Conservation (phyloP, 2,797 vertebrate genomes). For the Liasis olivaceus region DNA sequence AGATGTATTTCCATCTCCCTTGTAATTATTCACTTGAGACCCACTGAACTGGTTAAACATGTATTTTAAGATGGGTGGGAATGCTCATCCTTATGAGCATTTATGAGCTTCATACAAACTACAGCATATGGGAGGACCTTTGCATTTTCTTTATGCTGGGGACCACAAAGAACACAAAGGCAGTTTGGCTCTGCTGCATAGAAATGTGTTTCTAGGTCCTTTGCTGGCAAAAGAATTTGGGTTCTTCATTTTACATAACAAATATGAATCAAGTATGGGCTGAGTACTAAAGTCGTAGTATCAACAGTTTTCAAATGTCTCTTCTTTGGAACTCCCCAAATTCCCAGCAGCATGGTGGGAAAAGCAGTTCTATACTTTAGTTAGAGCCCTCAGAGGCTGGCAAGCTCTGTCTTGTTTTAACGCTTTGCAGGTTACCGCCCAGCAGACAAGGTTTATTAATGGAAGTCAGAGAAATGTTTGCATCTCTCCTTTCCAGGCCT, state of each 20-base stretch:
- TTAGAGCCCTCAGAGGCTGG: background rate
- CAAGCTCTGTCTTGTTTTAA: background rate
- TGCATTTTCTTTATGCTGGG: background rate
- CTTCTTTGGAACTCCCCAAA: background rate
- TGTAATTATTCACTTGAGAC: background rate
- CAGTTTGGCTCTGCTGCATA: background rate
- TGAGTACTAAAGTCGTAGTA: background rate
- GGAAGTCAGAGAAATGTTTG: background rate
- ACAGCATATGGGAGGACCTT: background rate
- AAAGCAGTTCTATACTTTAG: background rate
- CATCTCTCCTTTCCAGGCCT: background rate
- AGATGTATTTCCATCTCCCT: background rate
- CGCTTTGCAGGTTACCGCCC: background rate
- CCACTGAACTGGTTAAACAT: background rate
- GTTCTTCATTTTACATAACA: background rate
- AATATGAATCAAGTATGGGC: background rate
- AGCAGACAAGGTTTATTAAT: background rate
- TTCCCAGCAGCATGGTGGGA: background rate
- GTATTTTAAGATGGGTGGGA: background rate
- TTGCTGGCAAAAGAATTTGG: background rate
- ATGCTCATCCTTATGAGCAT: background rate
- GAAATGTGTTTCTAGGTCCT: background rate
- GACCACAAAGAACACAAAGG: background rate
- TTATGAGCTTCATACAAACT: background rate
- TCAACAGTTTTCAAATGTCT: background rate